phyloP scores from a whole-genome alignment of 2,113 vertebrate species.

The Myiagra hebetior region DNA sequence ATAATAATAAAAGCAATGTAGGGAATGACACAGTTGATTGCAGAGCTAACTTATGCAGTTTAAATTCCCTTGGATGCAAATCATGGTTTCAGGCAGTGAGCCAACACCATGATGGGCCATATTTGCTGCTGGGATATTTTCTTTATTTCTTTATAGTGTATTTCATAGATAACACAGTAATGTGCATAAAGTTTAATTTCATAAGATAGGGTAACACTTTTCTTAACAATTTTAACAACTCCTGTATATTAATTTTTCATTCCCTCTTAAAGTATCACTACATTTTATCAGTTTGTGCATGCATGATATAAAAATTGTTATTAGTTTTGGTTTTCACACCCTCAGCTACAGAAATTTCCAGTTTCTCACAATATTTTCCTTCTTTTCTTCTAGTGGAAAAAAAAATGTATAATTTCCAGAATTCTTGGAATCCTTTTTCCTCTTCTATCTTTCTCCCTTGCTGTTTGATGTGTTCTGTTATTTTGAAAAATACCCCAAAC shows the following conservation, averaged over 20 bases:
- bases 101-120: background rate
- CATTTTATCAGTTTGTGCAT: background rate
- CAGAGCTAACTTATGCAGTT: background rate
- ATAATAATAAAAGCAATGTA: background rate
- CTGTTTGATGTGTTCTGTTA: background rate
- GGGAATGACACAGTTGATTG: background rate
- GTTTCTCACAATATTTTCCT: background rate
- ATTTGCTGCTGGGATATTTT: background rate
- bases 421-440: background rate
- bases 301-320: background rate
- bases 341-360: background rate
- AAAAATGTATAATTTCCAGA: background rate
- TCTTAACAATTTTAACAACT: background rate
- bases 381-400: background rate
- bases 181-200: background rate
- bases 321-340: background rate
- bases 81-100: background rate
- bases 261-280: background rate
- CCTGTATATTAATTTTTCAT: background rate
- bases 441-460: background rate
- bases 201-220: background rate
- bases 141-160: background rate
- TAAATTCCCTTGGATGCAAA: background rate
- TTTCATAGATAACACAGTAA: background rate
- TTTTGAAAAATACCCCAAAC: background rate